Base-by-base conservation (phyloP, 2,113 vertebrate species). In the Rousettus leschenaultii region DNA sequence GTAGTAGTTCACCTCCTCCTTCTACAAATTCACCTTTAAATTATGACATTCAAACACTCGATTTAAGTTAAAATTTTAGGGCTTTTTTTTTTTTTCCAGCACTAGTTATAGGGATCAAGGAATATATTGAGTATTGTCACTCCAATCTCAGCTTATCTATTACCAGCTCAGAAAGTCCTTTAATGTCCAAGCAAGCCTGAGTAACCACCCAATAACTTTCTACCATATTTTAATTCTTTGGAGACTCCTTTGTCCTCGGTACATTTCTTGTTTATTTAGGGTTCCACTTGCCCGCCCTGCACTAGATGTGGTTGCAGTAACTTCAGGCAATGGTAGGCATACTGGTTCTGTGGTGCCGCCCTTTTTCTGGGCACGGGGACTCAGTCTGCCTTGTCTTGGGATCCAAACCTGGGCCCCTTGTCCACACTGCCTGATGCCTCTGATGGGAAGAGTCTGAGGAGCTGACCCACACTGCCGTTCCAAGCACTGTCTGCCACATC, bases 281-380 rank as follows among this genome's bases (percentile, higher is more conserved):
- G 51, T 51, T n/a, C 9, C 3, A 3, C 1, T 3, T 7, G 22
- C 4, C 33, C n/a, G 53, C 35, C 12, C 9, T 3, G 35, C 14
- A 59, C 22, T 3, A 65, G 10, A 13, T 21, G 16, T 2, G 0
- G 21, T 4, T 14, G 35, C 5, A 1, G 0, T n/a, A 10, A 21
- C 6, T 40, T 9, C 26, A 19, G 15, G 3, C 7, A 35, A 55
- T 5, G 2, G 18, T 0, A 38, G 38, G 21, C 35, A 6, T 8
- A 3, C 6, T 0, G 15, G 38, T 26, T 43, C 6, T 18, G 18
- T 26, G 21, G 9, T 7, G n/a, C 35, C 55, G 11, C 33, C 57
- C 16, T 21, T 74, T 79, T 61, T 43, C 35, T 70, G 18, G 19
- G 35, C 10, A 7, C 1, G 2, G 3, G 63, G 43, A 45, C 16